phyloP scores from a whole-genome alignment of 2,113 vertebrate genomes.

The Bostrychus sinensis region DNA sequence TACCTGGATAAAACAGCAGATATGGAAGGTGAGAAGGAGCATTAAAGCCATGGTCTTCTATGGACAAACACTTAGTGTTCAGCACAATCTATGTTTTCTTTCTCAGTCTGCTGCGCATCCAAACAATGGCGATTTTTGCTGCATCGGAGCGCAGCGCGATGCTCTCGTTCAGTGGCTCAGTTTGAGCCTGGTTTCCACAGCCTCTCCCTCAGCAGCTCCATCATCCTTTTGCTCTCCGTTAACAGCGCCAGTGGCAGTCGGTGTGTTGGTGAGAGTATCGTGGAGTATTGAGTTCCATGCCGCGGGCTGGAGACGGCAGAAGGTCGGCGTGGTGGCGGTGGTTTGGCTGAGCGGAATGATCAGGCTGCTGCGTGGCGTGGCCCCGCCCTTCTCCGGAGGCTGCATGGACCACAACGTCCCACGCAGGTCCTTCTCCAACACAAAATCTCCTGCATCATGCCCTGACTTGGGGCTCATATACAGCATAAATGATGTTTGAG shows the following conservation, averaged over 20 bases:
- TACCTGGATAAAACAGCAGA: constrained; percentile 68
- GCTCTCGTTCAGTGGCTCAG: constrained; percentile 1
- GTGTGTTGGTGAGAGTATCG: not conserved
- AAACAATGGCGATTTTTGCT: constrained; percentile 77
- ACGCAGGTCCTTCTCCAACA: constrained; percentile 5
- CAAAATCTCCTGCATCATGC: not conserved
- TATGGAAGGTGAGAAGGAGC: constrained; percentile 36
- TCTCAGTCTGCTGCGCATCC: constrained; percentile 68
- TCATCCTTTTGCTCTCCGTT: constrained; percentile 6
- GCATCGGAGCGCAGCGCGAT: constrained; percentile 62
- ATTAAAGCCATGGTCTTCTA: constrained; percentile 46
- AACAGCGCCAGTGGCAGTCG: not conserved
- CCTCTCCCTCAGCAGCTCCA: not conserved
- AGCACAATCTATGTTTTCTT: constrained; percentile 20
- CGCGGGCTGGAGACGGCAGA: constrained; percentile 56
- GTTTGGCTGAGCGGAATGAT: constrained; percentile 36
- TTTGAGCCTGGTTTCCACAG: constrained; percentile 4
- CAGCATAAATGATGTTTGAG: not conserved
- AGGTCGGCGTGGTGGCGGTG: constrained; percentile 32
- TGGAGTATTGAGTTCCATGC: constrained; percentile 46
- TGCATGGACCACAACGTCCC: constrained; percentile 27
- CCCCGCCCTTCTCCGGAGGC: constrained; percentile 67
- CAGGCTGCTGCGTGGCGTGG: constrained; percentile 50
- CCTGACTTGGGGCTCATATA: not conserved
- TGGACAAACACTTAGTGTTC: not conserved